phyloP scores from a whole-genome alignment of 1,140 invertebrate genomes.

The Anoplophora glabripennis region DNA sequence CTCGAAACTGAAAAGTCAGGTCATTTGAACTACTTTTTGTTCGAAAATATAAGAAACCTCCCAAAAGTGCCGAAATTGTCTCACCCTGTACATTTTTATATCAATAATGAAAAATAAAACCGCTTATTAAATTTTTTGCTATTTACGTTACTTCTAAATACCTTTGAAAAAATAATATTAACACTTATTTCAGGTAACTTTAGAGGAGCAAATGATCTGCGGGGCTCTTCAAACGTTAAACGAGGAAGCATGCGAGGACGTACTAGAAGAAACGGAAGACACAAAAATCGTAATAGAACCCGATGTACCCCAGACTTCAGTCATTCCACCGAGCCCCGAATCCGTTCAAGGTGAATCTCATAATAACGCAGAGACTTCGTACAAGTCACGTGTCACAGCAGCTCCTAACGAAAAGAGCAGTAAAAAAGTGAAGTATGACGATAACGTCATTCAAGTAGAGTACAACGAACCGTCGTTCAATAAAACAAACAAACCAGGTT shows the following conservation, averaged over 20 bases:
- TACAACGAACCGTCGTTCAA: neutral
- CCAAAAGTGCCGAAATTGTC: no score
- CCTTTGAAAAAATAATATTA: neutral
- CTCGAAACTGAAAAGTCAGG: no score
- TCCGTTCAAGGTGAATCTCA: constrained; percentile 43
- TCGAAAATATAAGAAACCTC: no score
- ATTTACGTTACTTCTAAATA: neutral
- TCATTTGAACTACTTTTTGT: no score
- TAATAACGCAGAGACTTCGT: neutral
- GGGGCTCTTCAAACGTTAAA: constrained; percentile 87
- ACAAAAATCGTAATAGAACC: constrained; percentile 32
- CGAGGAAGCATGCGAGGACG: constrained; percentile 88
- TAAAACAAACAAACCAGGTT: neutral
- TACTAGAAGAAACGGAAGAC: constrained; percentile 58
- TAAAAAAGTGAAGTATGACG: constrained; percentile 32
- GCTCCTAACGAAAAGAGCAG: constrained; percentile 16
- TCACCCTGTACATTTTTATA: neutral
- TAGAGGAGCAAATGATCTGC: constrained; percentile 93
- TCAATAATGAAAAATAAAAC: neutral
- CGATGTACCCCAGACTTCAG: constrained; percentile 44
- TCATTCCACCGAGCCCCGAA: constrained; percentile 47
- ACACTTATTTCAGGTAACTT: constrained; percentile 65
- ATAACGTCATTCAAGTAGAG: constrained; percentile 11
- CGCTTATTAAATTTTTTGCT: neutral
- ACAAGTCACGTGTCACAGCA: neutral